Conservation (phyloP, 2,888 invertebrate species). For the Agelastica alni region DNA sequence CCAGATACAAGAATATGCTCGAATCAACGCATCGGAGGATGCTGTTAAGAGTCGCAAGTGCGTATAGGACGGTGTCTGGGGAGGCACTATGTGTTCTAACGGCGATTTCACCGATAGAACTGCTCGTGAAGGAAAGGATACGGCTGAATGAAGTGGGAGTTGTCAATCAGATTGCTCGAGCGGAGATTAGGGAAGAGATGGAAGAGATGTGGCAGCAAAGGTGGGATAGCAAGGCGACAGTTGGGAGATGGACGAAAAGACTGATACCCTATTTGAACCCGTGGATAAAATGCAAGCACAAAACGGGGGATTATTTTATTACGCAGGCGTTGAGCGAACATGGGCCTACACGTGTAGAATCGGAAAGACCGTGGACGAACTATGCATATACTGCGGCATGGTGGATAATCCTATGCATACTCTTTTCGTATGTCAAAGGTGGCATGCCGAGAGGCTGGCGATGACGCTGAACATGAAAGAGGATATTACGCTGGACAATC, state of each 20-base stretch:
- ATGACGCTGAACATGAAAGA: too few relatives aligned
- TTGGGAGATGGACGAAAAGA: slow-evolving; percentile 17
- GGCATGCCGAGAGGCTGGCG: too few relatives aligned
- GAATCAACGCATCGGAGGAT: slow-evolving; percentile 13
- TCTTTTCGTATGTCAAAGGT: background rate
- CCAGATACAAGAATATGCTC: slow-evolving; percentile 17
- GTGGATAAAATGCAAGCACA: slow-evolving; percentile 5
- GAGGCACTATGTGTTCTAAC: slow-evolving; percentile 22
- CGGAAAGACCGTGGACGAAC: background rate
- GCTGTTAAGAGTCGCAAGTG: slow-evolving; percentile 19
- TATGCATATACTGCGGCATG: background rate
- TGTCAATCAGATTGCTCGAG: background rate
- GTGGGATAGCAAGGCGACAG: slow-evolving; percentile 3
- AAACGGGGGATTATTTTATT: too few relatives aligned
- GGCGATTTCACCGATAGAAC: slow-evolving; percentile 22
- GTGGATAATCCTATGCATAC: background rate
- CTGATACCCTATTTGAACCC: slow-evolving; percentile 10
- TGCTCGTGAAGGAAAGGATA: slow-evolving; percentile 18
- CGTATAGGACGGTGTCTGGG: slow-evolving; percentile 26
- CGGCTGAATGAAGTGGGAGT: background rate
- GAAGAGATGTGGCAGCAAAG: slow-evolving; percentile 2
- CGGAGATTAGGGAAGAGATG: background rate
- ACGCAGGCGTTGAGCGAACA: background rate
- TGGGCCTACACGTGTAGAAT: background rate
- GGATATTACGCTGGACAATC: too few relatives aligned